These are phyloP conservation scores for Colossoma macropomum DNA, from an alignment of 2,113 vertebrate species.

Conservation along the genomic window DNA sequence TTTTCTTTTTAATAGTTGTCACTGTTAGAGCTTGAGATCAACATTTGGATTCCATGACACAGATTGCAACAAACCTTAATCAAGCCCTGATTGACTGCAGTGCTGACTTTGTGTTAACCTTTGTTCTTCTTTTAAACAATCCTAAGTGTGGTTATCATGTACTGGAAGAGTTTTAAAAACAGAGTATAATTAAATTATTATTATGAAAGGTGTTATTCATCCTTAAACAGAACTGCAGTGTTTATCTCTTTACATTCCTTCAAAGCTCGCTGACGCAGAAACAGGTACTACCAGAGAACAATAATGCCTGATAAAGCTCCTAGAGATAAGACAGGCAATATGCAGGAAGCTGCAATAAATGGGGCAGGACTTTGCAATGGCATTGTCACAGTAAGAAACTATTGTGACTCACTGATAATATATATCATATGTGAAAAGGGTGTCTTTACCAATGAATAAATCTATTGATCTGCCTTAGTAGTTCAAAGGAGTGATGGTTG, in stretches of 20 bases:
- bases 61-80: not conserved
- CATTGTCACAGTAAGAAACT: not conserved
- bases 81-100: not conserved
- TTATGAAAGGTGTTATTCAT: not conserved
- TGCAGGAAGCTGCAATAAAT: not conserved
- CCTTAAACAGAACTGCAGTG: no score
- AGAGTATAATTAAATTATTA: no score
- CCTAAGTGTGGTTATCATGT: not conserved
- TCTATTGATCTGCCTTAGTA: not conserved
- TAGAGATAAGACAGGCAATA: conserved; percentile 9
- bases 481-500: not conserved
- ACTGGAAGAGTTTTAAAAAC: no score
- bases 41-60: not conserved
- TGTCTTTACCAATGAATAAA: not conserved
- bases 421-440: not conserved
- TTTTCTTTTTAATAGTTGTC: no score
- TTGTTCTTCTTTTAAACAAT: not conserved
- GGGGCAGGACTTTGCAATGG: not conserved
- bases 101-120: not conserved
- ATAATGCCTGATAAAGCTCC: not conserved
- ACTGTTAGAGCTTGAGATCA: not conserved
- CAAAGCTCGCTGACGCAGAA: no score
- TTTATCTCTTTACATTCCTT: no score
- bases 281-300: not conserved
- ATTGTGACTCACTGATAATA: conserved; percentile 9